Evolutionary conservation across 2,888 invertebrate genomes (phyloP).

Genomic region (Phengaris arion): DNA sequence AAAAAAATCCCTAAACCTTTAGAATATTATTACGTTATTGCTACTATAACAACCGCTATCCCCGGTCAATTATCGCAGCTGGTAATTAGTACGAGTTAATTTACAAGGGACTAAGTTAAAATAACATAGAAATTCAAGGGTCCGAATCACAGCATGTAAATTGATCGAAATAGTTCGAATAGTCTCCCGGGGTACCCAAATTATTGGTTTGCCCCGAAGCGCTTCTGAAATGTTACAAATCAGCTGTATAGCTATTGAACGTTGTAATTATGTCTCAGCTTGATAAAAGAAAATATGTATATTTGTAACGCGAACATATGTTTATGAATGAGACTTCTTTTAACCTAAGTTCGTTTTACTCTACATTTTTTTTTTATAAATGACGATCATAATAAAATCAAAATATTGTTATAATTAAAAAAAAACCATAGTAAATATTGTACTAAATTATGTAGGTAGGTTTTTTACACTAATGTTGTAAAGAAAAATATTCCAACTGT

Average conservation of each 20-base stretch:
- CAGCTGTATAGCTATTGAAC: conserved; percentile 65
- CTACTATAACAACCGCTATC: neutral
- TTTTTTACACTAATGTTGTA: no score
- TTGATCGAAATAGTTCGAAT: conserved; percentile 49
- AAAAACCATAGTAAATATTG: no score
- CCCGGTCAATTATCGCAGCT: conserved; percentile 16
- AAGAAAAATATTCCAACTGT: no score
- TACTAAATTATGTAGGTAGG: no score
- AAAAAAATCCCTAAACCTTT: no score
- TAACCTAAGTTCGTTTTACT: neutral
- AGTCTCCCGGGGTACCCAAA: conserved; percentile 62
- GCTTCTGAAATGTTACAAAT: conserved; percentile 68
- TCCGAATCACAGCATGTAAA: conserved; percentile 61
- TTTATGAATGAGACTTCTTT: neutral
- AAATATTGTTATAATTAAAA: no score
- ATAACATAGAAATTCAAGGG: conserved; percentile 41
- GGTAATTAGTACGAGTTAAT: conserved; percentile 23
- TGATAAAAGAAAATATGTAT: neutral
- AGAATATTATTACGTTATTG: neutral
- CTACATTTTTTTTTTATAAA: no score
- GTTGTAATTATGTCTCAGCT: conserved; percentile 41
- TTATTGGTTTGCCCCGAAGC: conserved; percentile 71
- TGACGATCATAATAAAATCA: no score
- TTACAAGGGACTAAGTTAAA: conserved; percentile 22
- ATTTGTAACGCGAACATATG: neutral